Conservation (phyloP, 2,888 invertebrate genomes). For the Amiota communis region DNA sequence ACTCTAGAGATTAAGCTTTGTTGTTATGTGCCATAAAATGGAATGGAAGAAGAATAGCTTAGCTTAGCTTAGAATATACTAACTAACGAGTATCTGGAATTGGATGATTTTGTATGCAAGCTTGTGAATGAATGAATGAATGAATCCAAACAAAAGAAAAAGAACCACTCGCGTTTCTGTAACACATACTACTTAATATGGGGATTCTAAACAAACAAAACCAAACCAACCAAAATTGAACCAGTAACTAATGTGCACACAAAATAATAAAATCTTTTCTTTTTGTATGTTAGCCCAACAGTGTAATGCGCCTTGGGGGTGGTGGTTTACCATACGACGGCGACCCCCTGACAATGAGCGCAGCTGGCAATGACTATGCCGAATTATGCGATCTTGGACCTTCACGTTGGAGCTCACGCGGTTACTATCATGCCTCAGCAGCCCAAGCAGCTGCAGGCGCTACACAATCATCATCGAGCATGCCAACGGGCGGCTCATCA, state of each 20-base stretch:
- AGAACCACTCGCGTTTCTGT: neutral
- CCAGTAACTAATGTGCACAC: constrained; percentile 6
- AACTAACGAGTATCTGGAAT: too few species aligned
- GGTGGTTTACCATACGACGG: constrained; percentile 71
- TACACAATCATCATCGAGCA: constrained; percentile 67
- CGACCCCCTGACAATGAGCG: constrained; percentile 74
- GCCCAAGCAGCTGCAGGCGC: constrained; percentile 57
- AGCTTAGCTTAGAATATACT: neutral
- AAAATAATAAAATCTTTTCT: neutral
- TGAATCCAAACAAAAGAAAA: constrained; percentile 47
- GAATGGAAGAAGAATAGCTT: constrained; percentile 27
- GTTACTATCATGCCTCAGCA: constrained; percentile 70
- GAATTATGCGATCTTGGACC: constrained; percentile 74
- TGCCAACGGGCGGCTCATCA: constrained; percentile 67
- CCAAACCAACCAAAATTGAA: constrained; percentile 3
- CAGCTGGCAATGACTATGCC: constrained; percentile 74
- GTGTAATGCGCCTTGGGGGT: constrained; percentile 72
- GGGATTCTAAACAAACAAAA: too few species aligned
- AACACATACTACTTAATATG: neutral
- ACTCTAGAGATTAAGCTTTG: constrained; percentile 64
- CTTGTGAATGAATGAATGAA: constrained; percentile 14
- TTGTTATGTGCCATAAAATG: constrained; percentile 46
- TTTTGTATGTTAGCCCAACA: constrained; percentile 51
- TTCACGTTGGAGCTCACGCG: constrained; percentile 73
- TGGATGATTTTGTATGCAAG: too few species aligned